Conservation (phyloP, 1,140 invertebrate species). For the Drosophila nannoptera region DNA sequence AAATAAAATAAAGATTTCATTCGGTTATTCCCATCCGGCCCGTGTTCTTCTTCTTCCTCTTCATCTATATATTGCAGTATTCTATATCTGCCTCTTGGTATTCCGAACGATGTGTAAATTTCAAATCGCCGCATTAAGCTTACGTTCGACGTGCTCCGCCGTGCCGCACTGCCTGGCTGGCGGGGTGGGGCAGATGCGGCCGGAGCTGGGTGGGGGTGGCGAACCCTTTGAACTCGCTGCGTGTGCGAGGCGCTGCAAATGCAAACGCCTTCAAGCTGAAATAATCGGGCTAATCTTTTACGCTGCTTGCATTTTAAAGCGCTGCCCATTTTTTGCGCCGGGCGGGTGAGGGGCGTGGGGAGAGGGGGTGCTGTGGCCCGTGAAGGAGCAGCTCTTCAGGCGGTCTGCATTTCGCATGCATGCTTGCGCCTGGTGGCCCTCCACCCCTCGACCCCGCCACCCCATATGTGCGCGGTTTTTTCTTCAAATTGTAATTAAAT, state of each 20-base stretch:
- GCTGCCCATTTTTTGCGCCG: constrained; percentile 26
- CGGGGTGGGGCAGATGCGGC: background rate
- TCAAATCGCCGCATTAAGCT: constrained; percentile 57
- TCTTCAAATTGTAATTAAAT: constrained; percentile 61
- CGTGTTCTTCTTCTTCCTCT: no score
- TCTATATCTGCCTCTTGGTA: constrained; percentile 46
- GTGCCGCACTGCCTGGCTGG: no score
- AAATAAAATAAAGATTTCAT: no score
- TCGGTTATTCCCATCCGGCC: no score
- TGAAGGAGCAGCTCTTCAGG: background rate
- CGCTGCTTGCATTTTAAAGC: constrained; percentile 74
- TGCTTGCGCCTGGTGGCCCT: constrained; percentile 25
- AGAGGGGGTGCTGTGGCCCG: background rate
- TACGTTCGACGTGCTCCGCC: constrained; percentile 30
- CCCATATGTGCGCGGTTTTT: constrained; percentile 41
- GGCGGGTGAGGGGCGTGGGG: background rate
- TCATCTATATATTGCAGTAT: background rate
- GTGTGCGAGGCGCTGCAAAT: constrained; percentile 42
- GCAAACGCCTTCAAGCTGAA: constrained; percentile 64
- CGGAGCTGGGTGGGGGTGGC: background rate
- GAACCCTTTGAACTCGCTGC: constrained; percentile 67
- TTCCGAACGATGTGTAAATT: constrained; percentile 72
- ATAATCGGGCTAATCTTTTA: constrained; percentile 77
- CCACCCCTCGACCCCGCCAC: background rate
- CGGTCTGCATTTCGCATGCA: constrained; percentile 57